Base-by-base conservation (phyloP, 37 sponge, comb jelly and placozoan species). In the Halichondria panicea region DNA sequence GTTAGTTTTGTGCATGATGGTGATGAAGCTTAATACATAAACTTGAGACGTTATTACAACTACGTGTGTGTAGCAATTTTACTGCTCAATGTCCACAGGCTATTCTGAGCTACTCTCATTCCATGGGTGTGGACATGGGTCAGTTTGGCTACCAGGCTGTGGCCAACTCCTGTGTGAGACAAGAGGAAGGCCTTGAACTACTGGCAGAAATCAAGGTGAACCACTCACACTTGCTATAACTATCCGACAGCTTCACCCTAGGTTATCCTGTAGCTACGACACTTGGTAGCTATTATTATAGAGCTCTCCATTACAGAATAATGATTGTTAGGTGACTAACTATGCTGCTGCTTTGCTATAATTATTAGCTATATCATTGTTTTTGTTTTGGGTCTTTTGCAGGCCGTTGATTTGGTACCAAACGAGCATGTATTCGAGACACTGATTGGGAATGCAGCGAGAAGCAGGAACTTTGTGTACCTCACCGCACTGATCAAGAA, bases 161-260 rank as follows among this genome's bases (percentile, higher is more conserved):
- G 58, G 85, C 78, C 5, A 42, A 4, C 1, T 32, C 72, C 55
- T 84, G 85, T 33, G 19, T 0, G 18, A 65, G 43, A 34, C 55
- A 63, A 22, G 5, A 50, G 37, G 85, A 84, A 4, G 78, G 71
- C 1, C 34, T 77, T 38, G 21, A 58, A 35, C 63, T 84, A n/a
- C 45, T 77, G 43, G 40, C 59, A 32, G 70, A 70, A 9, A 84
- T 84, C 78, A 62, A 71, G 72, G 85, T 77, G 27, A 45, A 61
- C 40, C 18, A 34, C 5, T 57, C n/a, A n/a, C n/a, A n/a, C n/a
- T n/a, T n/a, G n/a, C n/a, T n/a, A n/a, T n/a, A n/a, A n/a, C n/a
- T n/a, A n/a, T n/a, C n/a, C n/a, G n/a, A n/a, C n/a, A n/a, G 6
- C 2, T 43, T 67, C 25, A 43, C 37, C 37, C 66, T 64, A 64